These are phyloP conservation scores for Apis laboriosa DNA, from an alignment of 1,140 invertebrate species.

Conservation along the genomic window DNA sequence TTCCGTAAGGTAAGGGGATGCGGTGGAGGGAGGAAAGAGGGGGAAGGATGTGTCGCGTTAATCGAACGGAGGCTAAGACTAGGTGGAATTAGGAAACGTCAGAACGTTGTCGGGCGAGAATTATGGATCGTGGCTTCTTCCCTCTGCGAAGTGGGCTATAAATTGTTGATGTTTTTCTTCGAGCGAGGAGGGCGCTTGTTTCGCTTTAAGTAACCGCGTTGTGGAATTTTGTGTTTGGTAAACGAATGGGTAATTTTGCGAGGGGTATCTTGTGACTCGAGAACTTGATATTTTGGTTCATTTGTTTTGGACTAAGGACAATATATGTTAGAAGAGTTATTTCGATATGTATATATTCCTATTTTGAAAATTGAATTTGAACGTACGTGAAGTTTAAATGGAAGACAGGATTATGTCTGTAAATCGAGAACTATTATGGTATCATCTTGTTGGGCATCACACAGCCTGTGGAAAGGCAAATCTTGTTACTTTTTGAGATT, in stretches of 20 bases:
- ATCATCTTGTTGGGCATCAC: conserved; percentile 49
- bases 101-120: neutral
- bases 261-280: too few species aligned
- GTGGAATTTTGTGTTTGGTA: neutral
- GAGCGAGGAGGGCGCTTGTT: neutral
- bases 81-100: conserved; percentile 24
- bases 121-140: neutral
- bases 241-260: too few species aligned
- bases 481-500: conserved; percentile 62
- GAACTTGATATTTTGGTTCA: too few species aligned
- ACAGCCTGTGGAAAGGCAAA: conserved; percentile 58
- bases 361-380: too few species aligned
- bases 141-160: neutral
- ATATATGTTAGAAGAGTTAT: too few species aligned
- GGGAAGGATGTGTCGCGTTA: neutral
- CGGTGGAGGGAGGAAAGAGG: neutral
- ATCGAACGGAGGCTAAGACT: neutral
- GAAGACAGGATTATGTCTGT: too few species aligned
- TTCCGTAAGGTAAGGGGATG: neutral
- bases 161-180: neutral
- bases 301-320: too few species aligned
- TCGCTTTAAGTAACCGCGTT: too few species aligned
- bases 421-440: conserved; percentile 14
- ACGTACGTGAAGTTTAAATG: too few species aligned
- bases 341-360: too few species aligned